Conservation (phyloP, 2,888 invertebrate genomes). For the Mactromeris polynyma region DNA sequence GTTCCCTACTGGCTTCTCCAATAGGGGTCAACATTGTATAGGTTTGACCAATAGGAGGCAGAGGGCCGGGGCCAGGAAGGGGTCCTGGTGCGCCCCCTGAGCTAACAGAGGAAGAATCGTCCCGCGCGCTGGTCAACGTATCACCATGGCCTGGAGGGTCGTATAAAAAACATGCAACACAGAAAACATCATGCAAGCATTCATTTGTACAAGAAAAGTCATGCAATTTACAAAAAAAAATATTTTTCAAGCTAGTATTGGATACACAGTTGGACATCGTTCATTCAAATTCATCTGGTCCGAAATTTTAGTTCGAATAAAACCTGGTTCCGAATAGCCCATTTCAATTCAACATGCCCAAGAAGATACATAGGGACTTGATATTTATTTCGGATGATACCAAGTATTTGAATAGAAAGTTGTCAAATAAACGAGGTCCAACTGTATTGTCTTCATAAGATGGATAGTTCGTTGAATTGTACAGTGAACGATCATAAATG, state of each 20-base stretch:
- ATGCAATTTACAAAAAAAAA: background rate
- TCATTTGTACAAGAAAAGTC: background rate
- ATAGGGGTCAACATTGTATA: constrained; percentile 77
- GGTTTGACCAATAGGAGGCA: constrained; percentile 73
- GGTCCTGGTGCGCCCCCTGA: constrained; percentile 48
- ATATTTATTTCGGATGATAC: no score
- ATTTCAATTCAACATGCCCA: no score
- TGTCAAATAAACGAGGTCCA: no score
- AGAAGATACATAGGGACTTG: no score
- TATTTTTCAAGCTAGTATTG: background rate
- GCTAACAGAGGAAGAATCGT: constrained; percentile 46
- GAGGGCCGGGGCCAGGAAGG: constrained; percentile 57
- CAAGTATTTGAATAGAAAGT: no score
- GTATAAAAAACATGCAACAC: constrained; percentile 31
- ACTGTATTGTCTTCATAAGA: background rate
- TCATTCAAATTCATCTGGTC: no score
- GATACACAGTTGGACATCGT: no score
- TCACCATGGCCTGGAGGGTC: constrained; percentile 25
- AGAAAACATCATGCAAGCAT: constrained; percentile 17
- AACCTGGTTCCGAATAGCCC: no score
- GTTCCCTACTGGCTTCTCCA: constrained; percentile 82
- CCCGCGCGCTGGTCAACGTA: constrained; percentile 16
- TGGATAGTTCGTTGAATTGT: background rate
- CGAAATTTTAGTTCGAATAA: no score
- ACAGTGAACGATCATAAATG: no score